Percentiles rank a stretch among this genome's conserved stretches.
Conservation (phyloP, 2,797 vertebrate genomes). For the Siniperca scherzeri region DNA sequence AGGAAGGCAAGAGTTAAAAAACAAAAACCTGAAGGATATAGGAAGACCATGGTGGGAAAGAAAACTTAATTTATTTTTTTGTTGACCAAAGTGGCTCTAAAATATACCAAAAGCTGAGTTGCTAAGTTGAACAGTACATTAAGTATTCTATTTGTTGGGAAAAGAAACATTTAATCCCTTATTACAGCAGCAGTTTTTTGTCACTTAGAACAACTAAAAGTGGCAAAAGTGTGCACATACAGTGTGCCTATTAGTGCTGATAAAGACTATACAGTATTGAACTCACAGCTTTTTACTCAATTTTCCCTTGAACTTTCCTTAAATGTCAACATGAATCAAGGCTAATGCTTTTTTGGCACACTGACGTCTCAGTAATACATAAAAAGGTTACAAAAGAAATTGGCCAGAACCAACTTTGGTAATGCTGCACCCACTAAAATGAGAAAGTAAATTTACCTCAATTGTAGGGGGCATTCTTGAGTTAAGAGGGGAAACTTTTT, state of each 20-base stretch:
- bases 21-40: neutral
- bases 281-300: conserved; percentile 9
- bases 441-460: conserved; percentile 7
- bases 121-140: neutral
- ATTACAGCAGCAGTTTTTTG: neutral
- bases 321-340: conserved; percentile 48
- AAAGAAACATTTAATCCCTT: neutral
- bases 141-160: neutral
- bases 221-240: neutral
- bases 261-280: neutral
- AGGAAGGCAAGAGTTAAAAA: neutral
- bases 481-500: neutral
- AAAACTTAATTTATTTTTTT: neutral
- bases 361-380: conserved; percentile 1
- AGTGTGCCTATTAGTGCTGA: conserved; percentile 7
- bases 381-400: conserved; percentile 36
- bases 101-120: neutral
- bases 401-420: conserved; percentile 38
- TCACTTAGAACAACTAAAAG: neutral
- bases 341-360: conserved; percentile 16
- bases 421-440: neutral
- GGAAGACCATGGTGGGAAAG: neutral
- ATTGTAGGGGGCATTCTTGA: neutral
- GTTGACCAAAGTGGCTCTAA: neutral
- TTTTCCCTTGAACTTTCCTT: conserved; percentile 27